Conservation (phyloP, 2,113 vertebrate species). For the Toxostoma redivivum region DNA sequence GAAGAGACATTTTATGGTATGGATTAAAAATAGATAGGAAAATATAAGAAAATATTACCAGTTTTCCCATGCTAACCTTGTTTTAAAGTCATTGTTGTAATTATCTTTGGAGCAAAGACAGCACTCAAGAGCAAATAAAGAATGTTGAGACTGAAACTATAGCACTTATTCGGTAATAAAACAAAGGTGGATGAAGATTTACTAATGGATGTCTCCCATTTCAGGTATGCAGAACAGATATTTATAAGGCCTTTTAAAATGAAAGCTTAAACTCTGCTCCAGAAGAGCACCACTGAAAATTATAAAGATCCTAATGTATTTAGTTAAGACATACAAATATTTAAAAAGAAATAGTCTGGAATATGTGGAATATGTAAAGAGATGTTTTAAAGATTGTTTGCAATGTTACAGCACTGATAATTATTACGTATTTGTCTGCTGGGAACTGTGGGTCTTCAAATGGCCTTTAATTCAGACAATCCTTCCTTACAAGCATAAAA, state of each 20-base stretch:
- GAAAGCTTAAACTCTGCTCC: background rate
- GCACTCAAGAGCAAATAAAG: background rate
- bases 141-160: background rate
- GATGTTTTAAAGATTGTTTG: constrained; percentile 11
- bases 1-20: background rate
- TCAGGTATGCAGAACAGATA: background rate
- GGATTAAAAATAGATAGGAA: background rate
- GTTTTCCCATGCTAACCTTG: background rate
- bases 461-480: background rate
- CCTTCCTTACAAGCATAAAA: background rate
- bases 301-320: constrained; percentile 3
- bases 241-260: constrained; percentile 27
- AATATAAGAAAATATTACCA: background rate
- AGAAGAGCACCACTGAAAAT: constrained; percentile 18
- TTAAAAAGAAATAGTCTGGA: constrained; percentile 54
- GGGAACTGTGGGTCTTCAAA: constrained; percentile 8
- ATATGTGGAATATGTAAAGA: background rate
- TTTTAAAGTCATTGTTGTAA: background rate
- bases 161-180: background rate
- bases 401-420: constrained; percentile 37
- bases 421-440: constrained; percentile 9
- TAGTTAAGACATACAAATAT: background rate
- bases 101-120: background rate
- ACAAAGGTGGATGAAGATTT: background rate
- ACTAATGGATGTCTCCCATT: background rate